These are phyloP conservation scores for Endotricha flammealis DNA, from an alignment of 2,888 invertebrate genomes.

Conservation along the genomic window DNA sequence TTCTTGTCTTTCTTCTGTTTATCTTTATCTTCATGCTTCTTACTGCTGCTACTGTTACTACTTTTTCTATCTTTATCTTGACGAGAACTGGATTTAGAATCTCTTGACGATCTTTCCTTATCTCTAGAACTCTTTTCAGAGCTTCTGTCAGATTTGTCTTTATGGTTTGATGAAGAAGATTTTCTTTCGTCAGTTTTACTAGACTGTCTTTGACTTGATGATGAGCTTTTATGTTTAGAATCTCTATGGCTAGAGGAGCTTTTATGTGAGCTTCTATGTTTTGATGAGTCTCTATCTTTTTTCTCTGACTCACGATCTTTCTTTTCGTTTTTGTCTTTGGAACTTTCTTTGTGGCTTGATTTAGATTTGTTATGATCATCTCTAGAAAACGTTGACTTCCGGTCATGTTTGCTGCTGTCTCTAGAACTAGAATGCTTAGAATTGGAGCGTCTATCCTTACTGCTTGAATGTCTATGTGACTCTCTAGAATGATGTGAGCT, in stretches of 20 bases:
- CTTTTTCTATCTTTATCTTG: constrained; percentile 66
- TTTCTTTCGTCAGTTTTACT: constrained; percentile 60
- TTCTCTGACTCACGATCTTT: constrained; percentile 37
- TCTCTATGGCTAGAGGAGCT: constrained; percentile 52
- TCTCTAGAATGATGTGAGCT: constrained; percentile 64
- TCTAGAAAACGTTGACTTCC: constrained; percentile 39
- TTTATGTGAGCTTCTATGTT: constrained; percentile 59
- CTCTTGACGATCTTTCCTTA: constrained; percentile 45
- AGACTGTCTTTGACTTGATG: constrained; percentile 48
- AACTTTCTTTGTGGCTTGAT: constrained; percentile 49
- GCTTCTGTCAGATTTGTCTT: constrained; percentile 46
- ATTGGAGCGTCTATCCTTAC: constrained; percentile 57
- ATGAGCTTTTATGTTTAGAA: constrained; percentile 55
- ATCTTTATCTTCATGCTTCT: constrained; percentile 62
- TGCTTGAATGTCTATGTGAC: constrained; percentile 57
- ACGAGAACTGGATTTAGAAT: constrained; percentile 54
- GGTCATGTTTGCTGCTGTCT: constrained; percentile 56
- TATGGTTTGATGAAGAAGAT: constrained; percentile 43
- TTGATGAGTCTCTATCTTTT: constrained; percentile 59
- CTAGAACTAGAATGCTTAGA: constrained; percentile 60
- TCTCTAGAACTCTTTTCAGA: constrained; percentile 46
- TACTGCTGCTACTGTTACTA: constrained; percentile 47
- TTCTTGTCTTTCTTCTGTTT: constrained; percentile 71
- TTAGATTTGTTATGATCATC: constrained; percentile 62
- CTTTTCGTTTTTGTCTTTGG: constrained; percentile 51